Conservation (phyloP, 2,113 vertebrate genomes). For the Empidonax traillii region DNA sequence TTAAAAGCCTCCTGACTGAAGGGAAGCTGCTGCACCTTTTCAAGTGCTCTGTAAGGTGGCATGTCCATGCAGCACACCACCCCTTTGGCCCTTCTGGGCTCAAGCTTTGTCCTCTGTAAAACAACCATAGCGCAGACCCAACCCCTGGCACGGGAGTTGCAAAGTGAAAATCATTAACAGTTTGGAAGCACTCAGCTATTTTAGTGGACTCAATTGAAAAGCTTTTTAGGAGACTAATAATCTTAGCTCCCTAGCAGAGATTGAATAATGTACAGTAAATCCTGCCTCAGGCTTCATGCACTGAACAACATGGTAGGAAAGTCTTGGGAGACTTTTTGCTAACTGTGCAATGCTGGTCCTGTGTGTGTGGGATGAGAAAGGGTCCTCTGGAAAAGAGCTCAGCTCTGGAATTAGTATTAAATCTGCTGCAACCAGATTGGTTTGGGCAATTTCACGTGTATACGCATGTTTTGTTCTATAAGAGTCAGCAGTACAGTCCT, state of each 20-base stretch:
- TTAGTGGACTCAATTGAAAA: not conserved
- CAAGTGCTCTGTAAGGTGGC: not conserved
- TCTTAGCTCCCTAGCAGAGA: constrained; percentile 4
- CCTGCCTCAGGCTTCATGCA: not conserved
- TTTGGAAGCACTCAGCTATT: not conserved
- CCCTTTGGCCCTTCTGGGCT: not conserved
- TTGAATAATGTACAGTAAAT: constrained; percentile 9
- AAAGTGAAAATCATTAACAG: not conserved
- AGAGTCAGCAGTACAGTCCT: not conserved
- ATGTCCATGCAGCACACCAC: not conserved
- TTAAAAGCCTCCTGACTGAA: not conserved
- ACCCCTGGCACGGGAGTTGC: not conserved
- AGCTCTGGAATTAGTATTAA: not conserved
- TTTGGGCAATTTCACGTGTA: not conserved
- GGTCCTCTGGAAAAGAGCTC: not conserved
- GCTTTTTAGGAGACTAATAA: constrained; percentile 22
- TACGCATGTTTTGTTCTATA: not conserved
- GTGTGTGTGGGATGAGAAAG: rapidly evolving
- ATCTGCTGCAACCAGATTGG: not conserved
- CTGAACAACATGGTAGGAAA: not conserved
- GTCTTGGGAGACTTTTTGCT: not conserved
- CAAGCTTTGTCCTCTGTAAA: not conserved
- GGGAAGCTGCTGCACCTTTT: not conserved
- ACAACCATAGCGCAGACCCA: rapidly evolving
- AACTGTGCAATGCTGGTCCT: not conserved